A percentile compares a stretch with the other conserved stretches of the same genome.
phyloP scores from a whole-genome alignment of 64 coral and sea anemone species.

The Stichodactyla mertensii region DNA sequence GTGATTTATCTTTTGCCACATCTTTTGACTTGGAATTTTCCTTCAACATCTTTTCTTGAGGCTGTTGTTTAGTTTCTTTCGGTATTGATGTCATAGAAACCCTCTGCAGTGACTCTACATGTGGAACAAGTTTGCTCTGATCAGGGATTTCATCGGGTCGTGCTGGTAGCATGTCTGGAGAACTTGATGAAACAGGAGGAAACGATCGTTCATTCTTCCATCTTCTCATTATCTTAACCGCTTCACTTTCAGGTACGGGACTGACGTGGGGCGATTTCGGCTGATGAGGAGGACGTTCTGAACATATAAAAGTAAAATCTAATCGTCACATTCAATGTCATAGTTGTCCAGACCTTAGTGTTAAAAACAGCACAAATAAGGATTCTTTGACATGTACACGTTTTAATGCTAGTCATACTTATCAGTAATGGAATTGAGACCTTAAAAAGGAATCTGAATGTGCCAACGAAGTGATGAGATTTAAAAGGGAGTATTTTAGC shows the following conservation, averaged over 20 bases:
- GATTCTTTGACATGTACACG: too few relatives aligned
- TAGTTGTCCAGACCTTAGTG: too few relatives aligned
- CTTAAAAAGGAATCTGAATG: too few relatives aligned
- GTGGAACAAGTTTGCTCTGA: background rate
- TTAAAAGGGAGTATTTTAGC: too few relatives aligned
- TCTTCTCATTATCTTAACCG: background rate
- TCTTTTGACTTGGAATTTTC: background rate
- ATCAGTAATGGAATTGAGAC: too few relatives aligned
- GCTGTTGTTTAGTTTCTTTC: background rate
- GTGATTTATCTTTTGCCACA: background rate
- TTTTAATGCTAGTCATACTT: too few relatives aligned
- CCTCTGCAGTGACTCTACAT: background rate
- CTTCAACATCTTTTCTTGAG: background rate
- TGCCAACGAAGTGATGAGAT: too few relatives aligned
- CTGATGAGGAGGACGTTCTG: slow-evolving; percentile 9
- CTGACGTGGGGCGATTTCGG: background rate
- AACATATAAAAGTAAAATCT: background rate
- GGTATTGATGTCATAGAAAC: background rate
- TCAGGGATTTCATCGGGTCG: background rate
- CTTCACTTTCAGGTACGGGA: slow-evolving; percentile 13
- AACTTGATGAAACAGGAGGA: background rate
- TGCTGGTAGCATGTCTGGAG: background rate
- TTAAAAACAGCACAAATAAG: too few relatives aligned
- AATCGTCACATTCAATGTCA: too few relatives aligned
- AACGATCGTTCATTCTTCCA: background rate